A percentile compares a stretch with the other conserved stretches of the same genome.
These are phyloP conservation scores for Notarius lentiginosus DNA, from an alignment of 2,113 vertebrate genomes.

Conservation along the genomic window DNA sequence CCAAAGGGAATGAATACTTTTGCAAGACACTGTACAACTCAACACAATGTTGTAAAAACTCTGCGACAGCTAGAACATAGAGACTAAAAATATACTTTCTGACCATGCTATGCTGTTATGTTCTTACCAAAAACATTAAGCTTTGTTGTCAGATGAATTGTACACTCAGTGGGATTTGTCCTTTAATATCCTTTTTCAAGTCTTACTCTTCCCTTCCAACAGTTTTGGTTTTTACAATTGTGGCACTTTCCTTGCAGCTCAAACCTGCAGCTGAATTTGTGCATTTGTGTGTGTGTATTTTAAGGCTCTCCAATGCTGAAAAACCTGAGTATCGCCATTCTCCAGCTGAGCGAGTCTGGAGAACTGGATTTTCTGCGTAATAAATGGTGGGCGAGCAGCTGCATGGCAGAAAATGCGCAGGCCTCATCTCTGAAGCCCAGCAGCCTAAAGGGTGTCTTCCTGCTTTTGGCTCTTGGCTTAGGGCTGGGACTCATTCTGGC, in stretches of 20 bases:
- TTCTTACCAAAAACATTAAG: not conserved
- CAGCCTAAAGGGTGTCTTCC: slow-evolving; percentile 77
- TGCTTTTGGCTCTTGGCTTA: slow-evolving; percentile 79
- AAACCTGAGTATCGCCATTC: slow-evolving; percentile 76
- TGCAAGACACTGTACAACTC: not conserved
- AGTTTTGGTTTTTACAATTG: not conserved
- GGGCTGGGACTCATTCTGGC: slow-evolving; percentile 74
- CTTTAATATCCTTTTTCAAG: not conserved
- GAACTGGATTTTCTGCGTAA: slow-evolving; percentile 73
- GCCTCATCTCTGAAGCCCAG: slow-evolving; percentile 66
- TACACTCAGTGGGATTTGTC: not conserved
- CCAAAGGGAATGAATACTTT: too few species aligned
- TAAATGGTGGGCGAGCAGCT: slow-evolving; percentile 88
- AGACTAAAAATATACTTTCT: not conserved
- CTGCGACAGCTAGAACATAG: not conserved
- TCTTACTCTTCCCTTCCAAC: not conserved
- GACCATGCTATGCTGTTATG: not conserved
- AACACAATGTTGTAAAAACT: not conserved
- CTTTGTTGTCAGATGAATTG: not conserved
- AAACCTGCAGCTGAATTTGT: not conserved
- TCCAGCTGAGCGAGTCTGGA: slow-evolving; percentile 77
- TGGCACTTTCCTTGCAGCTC: not conserved
- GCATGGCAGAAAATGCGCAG: slow-evolving; percentile 48
- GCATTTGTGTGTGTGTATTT: not conserved
- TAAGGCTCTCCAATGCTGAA: slow-evolving; percentile 77